phyloP scores from a whole-genome alignment of 1,140 invertebrate genomes.

The Brachionus calyciflorus region DNA sequence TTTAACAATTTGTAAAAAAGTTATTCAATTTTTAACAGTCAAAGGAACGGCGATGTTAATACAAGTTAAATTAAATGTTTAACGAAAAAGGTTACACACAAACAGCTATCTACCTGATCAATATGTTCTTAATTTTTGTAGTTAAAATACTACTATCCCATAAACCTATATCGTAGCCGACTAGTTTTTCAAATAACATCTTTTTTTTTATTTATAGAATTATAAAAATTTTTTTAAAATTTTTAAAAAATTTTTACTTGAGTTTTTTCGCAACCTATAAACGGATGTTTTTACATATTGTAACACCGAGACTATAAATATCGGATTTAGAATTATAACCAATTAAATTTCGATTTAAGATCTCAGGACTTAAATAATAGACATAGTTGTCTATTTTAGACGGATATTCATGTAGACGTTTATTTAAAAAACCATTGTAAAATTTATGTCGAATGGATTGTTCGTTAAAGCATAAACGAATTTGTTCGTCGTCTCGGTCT shows the following conservation, averaged over 20 bases:
- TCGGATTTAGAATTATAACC: slow-evolving; percentile 85
- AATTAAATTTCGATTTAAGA: slow-evolving; percentile 79
- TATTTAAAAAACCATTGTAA: slow-evolving; percentile 69
- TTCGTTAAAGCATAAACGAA: slow-evolving; percentile 61
- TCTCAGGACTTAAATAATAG: slow-evolving; percentile 83
- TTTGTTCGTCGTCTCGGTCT: slow-evolving; percentile 44
- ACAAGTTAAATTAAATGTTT: too few species aligned
- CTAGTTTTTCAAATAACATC: slow-evolving; percentile 39
- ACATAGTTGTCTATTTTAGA: slow-evolving; percentile 69
- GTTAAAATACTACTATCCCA: slow-evolving; percentile 33
- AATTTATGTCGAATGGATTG: slow-evolving; percentile 74
- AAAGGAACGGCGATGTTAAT: too few species aligned
- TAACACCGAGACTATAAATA: slow-evolving; percentile 84
- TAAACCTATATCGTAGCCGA: too few species aligned
- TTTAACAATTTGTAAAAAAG: too few species aligned
- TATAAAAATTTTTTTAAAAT: background rate
- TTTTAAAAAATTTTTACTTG: too few species aligned
- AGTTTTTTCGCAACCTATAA: too few species aligned
- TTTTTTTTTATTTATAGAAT: too few species aligned
- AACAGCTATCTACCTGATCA: slow-evolving; percentile 37
- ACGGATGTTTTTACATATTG: too few species aligned
- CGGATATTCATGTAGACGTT: slow-evolving; percentile 72
- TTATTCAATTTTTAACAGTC: too few species aligned
- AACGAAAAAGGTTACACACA: too few species aligned
- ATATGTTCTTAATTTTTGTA: slow-evolving; percentile 32